Conservation (phyloP, 1,140 invertebrate genomes). For the Caenorhabditis latens region DNA sequence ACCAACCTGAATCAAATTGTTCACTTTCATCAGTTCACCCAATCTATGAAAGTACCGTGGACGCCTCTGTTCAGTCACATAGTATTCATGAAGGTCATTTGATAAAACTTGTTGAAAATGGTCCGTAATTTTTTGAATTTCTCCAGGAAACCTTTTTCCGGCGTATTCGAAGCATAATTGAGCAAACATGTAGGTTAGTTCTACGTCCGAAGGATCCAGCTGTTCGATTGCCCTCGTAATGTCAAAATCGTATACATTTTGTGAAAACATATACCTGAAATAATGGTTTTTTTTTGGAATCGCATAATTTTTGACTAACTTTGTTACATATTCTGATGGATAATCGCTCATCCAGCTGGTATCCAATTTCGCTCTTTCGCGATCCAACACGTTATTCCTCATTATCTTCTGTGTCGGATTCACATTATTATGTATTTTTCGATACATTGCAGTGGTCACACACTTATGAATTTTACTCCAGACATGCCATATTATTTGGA, state of each 20-base stretch:
- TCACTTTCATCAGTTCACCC: not conserved
- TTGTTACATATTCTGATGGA: not conserved
- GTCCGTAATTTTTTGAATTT: not conserved
- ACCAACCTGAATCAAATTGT: not conserved
- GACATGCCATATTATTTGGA: slow-evolving; percentile 10
- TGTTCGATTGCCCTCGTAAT: not conserved
- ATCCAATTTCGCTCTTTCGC: not conserved
- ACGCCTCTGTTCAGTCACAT: not conserved
- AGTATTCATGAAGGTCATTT: not conserved
- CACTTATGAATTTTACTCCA: slow-evolving; percentile 31
- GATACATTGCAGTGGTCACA: not conserved
- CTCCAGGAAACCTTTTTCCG: not conserved
- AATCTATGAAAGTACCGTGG: not conserved
- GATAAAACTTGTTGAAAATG: slow-evolving; percentile 20
- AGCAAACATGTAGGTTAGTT: slow-evolving; percentile 4
- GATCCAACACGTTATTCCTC: not conserved
- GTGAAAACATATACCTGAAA: not conserved
- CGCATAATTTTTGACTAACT: not conserved
- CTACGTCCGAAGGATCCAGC: not conserved
- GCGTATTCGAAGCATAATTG: slow-evolving; percentile 8
- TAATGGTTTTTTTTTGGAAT: not conserved
- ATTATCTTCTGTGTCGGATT: not conserved
- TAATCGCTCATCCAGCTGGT: slow-evolving; percentile 8
- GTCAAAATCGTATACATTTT: not conserved
- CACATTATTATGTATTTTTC: not conserved